Conservation (phyloP, 2,113 vertebrate species). For the Salvelinus namaycush region DNA sequence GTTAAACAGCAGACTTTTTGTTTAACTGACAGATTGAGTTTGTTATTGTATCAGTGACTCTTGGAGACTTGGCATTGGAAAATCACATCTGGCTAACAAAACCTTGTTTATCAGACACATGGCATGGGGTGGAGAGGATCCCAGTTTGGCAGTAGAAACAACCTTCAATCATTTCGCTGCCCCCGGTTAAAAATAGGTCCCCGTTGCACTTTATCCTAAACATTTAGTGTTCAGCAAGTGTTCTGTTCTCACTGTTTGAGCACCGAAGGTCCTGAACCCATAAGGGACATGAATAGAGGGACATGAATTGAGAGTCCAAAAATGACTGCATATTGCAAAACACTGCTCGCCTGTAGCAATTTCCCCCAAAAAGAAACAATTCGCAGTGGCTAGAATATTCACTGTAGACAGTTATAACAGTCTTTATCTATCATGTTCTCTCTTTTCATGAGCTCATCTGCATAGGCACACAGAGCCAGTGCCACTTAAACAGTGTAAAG, state of each 20-base stretch:
- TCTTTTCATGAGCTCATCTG: too few relatives aligned
- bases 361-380: too few relatives aligned
- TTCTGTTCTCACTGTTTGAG: slow-evolving; percentile 30
- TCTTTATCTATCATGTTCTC: too few relatives aligned
- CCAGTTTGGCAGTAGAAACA: slow-evolving; percentile 52
- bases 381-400: too few relatives aligned
- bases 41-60: slow-evolving; percentile 72
- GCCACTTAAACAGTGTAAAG: too few relatives aligned
- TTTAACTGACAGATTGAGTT: slow-evolving; percentile 53
- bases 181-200: slow-evolving; percentile 65
- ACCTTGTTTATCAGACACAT: slow-evolving; percentile 65
- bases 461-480: too few relatives aligned
- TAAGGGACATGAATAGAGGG: slow-evolving; percentile 19
- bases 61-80: slow-evolving; percentile 61
- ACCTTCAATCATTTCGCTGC: slow-evolving; percentile 63
- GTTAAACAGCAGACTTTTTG: slow-evolving; percentile 58
- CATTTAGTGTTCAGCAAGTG: slow-evolving; percentile 31
- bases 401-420: too few relatives aligned
- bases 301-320: too few relatives aligned
- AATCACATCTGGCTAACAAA: slow-evolving; percentile 61
- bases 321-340: too few relatives aligned
- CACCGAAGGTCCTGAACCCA: slow-evolving; percentile 21
- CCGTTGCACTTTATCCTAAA: slow-evolving; percentile 49
- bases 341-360: too few relatives aligned
- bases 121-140: slow-evolving; percentile 53